These are phyloP conservation scores for Uloborus diversus DNA, from an alignment of 1,140 invertebrate species.

Conservation along the genomic window DNA sequence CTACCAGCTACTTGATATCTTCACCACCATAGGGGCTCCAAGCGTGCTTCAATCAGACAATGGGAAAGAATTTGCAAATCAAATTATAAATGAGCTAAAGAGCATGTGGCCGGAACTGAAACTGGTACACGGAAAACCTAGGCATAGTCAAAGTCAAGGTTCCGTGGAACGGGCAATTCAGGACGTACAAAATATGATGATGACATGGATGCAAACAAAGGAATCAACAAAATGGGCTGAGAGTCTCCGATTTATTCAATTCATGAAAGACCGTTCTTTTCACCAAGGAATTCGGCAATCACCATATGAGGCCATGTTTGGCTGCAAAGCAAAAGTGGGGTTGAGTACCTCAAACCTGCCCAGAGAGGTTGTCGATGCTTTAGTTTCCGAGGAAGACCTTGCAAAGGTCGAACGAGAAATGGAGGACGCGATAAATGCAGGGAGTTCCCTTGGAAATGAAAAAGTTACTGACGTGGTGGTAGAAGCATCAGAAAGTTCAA, in stretches of 20 bases:
- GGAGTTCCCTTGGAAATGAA: neutral
- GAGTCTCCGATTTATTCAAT: constrained; percentile 16
- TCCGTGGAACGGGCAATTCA: constrained; percentile 34
- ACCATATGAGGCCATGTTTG: constrained; percentile 24
- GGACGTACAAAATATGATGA: constrained; percentile 32
- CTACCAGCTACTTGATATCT: constrained; percentile 15
- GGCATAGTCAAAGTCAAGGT: constrained; percentile 25
- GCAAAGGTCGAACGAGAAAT: constrained; percentile 16
- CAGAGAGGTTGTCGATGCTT: constrained; percentile 8
- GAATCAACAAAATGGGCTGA: constrained; percentile 11
- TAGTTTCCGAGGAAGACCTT: constrained; percentile 3
- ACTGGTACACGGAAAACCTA: constrained; percentile 18
- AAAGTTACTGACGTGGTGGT: neutral
- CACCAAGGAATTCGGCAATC: constrained; percentile 2
- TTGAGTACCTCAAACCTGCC: constrained; percentile 10
- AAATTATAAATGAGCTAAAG: constrained; percentile 17
- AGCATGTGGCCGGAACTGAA: constrained; percentile 21
- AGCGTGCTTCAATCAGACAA: neutral
- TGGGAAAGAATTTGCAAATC: constrained; percentile 28
- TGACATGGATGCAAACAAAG: constrained; percentile 28
- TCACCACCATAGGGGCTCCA: constrained; percentile 13
- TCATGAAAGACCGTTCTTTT: constrained; percentile 45
- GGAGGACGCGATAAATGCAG: neutral
- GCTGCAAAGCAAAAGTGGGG: constrained; percentile 12
- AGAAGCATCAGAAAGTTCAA: too few species aligned